A percentile compares a stretch with the other conserved stretches of the same genome.
Conservation (phyloP, 2,888 invertebrate genomes). For the Brachyopa scutellaris region DNA sequence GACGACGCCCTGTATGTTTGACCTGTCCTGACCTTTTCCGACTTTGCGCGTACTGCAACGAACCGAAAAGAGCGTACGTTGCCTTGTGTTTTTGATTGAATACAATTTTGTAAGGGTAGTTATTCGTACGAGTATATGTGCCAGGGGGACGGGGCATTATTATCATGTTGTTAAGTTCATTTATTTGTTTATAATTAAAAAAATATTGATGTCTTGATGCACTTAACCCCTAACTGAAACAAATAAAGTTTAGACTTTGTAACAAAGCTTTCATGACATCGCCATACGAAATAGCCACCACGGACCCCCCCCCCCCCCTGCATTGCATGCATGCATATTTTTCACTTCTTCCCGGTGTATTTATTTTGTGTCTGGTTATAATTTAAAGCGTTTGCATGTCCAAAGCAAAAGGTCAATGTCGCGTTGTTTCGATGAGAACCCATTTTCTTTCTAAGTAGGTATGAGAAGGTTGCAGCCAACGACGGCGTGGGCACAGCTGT, state of each 20-base stretch:
- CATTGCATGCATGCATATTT: conserved; percentile 68
- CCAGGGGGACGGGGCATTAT: conserved; percentile 38
- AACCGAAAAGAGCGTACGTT: conserved; percentile 45
- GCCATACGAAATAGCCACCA: neutral
- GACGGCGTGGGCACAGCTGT: conserved; percentile 61
- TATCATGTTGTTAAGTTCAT: conserved; percentile 12
- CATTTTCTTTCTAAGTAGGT: conserved; percentile 52
- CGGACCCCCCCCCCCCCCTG: neutral
- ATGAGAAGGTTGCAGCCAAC: conserved; percentile 7
- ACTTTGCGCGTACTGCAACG: conserved; percentile 74
- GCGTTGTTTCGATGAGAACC: conserved; percentile 63
- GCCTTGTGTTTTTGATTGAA: conserved; percentile 67
- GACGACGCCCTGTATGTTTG: conserved; percentile 82
- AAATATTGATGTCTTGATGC: neutral
- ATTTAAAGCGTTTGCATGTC: conserved; percentile 72
- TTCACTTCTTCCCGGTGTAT: conserved; percentile 63
- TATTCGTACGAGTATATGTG: conserved; percentile 37
- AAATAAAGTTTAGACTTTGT: conserved; percentile 21
- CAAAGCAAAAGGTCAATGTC: conserved; percentile 73
- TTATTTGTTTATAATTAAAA: conserved; percentile 35
- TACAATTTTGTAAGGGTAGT: conserved; percentile 40
- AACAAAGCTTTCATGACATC: conserved; percentile 49
- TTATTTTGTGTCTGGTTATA: conserved; percentile 71
- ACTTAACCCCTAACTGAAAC: conserved; percentile 11
- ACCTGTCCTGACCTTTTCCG: conserved; percentile 82